Conservation (phyloP, 2,113 vertebrate species). For the Uropsilus gracilis region DNA sequence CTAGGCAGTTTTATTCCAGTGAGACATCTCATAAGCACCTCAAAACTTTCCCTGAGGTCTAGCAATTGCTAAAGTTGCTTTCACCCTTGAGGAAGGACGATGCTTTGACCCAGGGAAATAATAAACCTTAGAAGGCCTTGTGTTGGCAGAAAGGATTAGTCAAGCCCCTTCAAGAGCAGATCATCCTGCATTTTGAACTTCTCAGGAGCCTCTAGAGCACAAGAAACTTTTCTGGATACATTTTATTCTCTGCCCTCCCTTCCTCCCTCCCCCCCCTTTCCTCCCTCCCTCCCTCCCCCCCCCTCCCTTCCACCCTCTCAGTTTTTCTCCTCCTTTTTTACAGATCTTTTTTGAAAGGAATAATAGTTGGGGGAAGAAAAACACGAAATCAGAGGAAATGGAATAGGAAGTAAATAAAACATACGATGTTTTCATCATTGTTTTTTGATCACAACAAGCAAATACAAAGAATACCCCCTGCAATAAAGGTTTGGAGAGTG, state of each 20-base stretch:
- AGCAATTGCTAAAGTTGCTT: neutral
- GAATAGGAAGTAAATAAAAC: constrained; percentile 21
- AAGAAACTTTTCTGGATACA: neutral
- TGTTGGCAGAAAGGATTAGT: neutral
- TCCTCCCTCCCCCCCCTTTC: too few relatives aligned
- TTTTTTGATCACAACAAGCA: neutral
- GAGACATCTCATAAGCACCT: neutral
- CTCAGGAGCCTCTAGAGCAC: neutral
- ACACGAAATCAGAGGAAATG: neutral
- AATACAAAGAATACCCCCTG: neutral
- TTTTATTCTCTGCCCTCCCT: neutral
- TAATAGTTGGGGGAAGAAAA: neutral
- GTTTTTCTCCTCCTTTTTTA: neutral
- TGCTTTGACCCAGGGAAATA: constrained; percentile 20
- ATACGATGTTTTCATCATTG: neutral
- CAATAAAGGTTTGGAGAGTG: neutral
- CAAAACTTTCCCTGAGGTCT: neutral
- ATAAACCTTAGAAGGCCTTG: neutral
- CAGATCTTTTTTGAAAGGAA: neutral
- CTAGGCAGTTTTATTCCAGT: neutral
- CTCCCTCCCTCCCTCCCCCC: neutral
- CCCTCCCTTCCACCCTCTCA: too few relatives aligned
- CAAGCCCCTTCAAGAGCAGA: neutral
- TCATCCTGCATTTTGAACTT: neutral
- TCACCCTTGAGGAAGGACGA: neutral